Conservation (phyloP, 2,888 invertebrate genomes). For the Athripsodes cinereus region DNA sequence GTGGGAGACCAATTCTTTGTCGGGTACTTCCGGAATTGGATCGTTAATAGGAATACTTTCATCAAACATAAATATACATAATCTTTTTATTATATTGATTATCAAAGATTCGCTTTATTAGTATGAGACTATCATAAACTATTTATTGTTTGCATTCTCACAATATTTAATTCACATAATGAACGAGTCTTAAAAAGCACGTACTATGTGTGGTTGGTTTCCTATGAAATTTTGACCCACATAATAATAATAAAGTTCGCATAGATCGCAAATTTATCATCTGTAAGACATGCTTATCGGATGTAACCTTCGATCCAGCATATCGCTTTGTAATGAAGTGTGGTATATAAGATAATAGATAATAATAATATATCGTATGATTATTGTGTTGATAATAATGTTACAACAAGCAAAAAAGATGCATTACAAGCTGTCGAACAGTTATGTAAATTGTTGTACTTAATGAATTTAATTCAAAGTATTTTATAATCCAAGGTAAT, state of each 20-base stretch:
- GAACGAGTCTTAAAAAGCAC: not conserved
- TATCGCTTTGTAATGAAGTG: not conserved
- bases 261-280: not conserved
- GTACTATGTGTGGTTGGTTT: not conserved
- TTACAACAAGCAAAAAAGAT: not conserved
- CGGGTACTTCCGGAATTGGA: too few relatives aligned
- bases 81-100: too few relatives aligned
- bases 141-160: too few relatives aligned
- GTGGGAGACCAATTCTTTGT: too few relatives aligned
- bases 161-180: too few relatives aligned
- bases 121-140: too few relatives aligned
- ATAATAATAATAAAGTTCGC: not conserved
- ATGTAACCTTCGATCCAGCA: slow-evolving; percentile 1
- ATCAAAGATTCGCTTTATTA: too few relatives aligned
- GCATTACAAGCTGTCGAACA: not conserved
- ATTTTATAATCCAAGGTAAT: not conserved
- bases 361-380: not conserved
- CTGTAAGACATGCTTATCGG: not conserved
- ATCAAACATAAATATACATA: too few relatives aligned
- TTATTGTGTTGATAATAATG: not conserved
- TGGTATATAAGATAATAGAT: not conserved
- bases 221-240: not conserved
- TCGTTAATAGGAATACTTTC: too few relatives aligned
- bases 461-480: not conserved
- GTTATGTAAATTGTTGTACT: not conserved